Evolutionary conservation across 2,797 vertebrate genomes (phyloP).

Genomic region (Telmatherina bonti): DNA sequence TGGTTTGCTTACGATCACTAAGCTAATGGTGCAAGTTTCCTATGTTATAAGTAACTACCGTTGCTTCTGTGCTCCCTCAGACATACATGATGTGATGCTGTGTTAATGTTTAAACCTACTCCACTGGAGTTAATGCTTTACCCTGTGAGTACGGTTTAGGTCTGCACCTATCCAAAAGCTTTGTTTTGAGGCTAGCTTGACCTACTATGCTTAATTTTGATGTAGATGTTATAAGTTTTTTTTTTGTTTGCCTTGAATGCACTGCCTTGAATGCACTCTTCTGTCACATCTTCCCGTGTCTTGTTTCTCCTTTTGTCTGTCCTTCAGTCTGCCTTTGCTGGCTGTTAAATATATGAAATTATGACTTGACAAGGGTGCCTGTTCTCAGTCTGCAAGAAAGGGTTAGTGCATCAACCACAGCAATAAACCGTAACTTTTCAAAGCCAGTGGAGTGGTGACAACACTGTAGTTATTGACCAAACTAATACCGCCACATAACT

Average conservation of each 20-base stretch:
- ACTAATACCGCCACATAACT: background rate
- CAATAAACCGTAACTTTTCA: constrained; percentile 39
- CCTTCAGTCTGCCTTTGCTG: constrained; percentile 45
- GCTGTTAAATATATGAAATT: constrained; percentile 67
- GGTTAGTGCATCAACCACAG: constrained; percentile 34
- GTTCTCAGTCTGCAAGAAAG: constrained; percentile 55
- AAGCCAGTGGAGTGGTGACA: constrained; percentile 41
- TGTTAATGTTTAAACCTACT: constrained; percentile 86
- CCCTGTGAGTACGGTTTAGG: constrained; percentile 41
- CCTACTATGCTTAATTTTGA: background rate
- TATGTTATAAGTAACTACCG: constrained; percentile 46
- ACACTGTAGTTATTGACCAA: constrained; percentile 5
- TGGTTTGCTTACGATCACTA: constrained; percentile 56
- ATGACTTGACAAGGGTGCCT: constrained; percentile 65
- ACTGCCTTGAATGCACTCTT: background rate
- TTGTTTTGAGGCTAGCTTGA: constrained; percentile 3
- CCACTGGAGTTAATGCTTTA: constrained; percentile 83
- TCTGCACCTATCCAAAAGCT: constrained; percentile 39
- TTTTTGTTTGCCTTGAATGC: constrained; percentile 2
- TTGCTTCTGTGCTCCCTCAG: constrained; percentile 68
- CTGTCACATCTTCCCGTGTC: constrained; percentile 37
- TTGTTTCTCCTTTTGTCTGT: constrained; percentile 21
- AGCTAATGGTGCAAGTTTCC: constrained; percentile 32
- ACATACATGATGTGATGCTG: constrained; percentile 60
- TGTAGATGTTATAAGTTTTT: constrained; percentile 31